Evolutionary conservation across 2,113 vertebrate genomes (phyloP).

Genomic region (Ahaetulla prasina): DNA sequence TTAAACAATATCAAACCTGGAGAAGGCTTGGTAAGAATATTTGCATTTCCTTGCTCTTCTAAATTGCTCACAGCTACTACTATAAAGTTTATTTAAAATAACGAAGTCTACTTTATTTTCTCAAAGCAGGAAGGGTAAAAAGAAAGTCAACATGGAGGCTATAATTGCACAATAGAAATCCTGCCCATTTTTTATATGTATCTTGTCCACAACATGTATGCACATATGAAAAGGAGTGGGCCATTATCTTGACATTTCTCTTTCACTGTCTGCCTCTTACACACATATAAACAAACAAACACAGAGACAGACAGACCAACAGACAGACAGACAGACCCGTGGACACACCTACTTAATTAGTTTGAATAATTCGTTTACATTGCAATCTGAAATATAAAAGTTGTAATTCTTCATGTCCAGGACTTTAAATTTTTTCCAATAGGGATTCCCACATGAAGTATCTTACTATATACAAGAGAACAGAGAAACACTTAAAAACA

Average conservation of each 20-base stretch:
- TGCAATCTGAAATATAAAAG: neutral
- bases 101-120: neutral
- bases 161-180: neutral
- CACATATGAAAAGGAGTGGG: neutral
- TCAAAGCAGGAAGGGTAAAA: neutral
- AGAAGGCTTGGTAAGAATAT: conserved; percentile 86
- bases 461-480: neutral
- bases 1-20: conserved; percentile 82
- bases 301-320: neutral
- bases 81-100: neutral
- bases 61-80: neutral
- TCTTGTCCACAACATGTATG: neutral
- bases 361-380: neutral
- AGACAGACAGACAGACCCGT: neutral
- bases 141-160: neutral
- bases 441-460: neutral
- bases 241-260: neutral
- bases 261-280: neutral
- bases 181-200: neutral
- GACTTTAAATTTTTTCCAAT: neutral
- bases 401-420: neutral
- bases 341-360: neutral
- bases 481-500: neutral
- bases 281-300: neutral
- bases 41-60: neutral